These are phyloP conservation scores for Microvelia longipes DNA, from an alignment of 1,140 invertebrate genomes.

Conservation along the genomic window DNA sequence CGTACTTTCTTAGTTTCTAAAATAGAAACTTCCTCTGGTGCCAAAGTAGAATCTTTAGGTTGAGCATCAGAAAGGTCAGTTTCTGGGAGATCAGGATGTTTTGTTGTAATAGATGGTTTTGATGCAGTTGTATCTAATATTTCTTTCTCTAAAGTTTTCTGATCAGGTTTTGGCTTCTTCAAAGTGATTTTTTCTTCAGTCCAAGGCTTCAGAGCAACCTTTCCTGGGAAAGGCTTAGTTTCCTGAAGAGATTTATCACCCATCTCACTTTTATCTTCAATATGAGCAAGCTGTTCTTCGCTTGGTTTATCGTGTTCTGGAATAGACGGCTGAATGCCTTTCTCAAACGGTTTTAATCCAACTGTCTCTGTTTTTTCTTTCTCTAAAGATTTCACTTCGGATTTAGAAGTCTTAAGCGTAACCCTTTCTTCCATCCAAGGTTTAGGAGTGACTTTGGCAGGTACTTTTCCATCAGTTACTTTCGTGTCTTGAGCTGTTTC, in stretches of 20 bases:
- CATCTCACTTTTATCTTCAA: constrained; percentile 23
- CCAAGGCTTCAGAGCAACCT: constrained; percentile 2
- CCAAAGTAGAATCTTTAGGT: neutral
- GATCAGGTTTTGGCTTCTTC: constrained; percentile 12
- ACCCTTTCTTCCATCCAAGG: constrained; percentile 36
- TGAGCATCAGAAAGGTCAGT: neutral
- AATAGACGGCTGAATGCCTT: neutral
- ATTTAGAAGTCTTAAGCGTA: constrained; percentile 31
- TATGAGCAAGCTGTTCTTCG: neutral
- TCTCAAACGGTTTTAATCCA: constrained; percentile 29
- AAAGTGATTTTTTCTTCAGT: constrained; percentile 20
- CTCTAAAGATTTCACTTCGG: constrained; percentile 29
- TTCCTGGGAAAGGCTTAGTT: no score
- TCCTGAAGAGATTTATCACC: neutral
- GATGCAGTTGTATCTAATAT: no score
- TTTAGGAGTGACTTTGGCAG: constrained; percentile 20
- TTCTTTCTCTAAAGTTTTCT: constrained; percentile 2
- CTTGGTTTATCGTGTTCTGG: constrained; percentile 3
- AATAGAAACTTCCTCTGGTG: neutral
- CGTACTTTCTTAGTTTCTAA: constrained; percentile 11
- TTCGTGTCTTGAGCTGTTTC: neutral
- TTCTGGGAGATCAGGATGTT: no score
- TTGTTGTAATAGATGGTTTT: no score
- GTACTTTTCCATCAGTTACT: constrained; percentile 8
- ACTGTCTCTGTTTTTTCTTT: constrained; percentile 31